Conservation (phyloP, 2,113 vertebrate species). For the Hylia prasina region DNA sequence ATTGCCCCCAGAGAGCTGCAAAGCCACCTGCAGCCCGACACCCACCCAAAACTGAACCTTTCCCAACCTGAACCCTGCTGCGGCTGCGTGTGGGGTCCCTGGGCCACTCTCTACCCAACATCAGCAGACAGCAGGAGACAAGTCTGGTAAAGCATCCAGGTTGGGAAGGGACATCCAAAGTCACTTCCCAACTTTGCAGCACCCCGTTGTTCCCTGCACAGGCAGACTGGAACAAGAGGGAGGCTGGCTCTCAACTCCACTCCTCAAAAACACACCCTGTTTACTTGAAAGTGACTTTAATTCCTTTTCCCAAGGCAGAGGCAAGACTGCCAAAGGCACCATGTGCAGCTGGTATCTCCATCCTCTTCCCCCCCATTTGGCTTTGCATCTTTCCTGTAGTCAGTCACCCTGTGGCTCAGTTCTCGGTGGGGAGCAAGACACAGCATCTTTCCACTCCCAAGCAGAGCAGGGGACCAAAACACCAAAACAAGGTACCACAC, state of each 20-base stretch:
- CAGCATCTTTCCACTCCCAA: neutral
- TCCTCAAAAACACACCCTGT: neutral
- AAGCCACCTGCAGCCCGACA: neutral
- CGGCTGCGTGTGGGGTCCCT: neutral
- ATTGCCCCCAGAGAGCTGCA: rapidly evolving
- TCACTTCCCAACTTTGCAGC: rapidly evolving
- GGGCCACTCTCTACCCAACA: neutral
- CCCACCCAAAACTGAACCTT: neutral
- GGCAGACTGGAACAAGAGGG: neutral
- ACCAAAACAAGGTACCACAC: neutral
- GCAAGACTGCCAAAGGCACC: neutral
- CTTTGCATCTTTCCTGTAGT: neutral
- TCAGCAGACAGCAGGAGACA: neutral
- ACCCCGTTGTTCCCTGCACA: rapidly evolving
- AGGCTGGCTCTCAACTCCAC: neutral
- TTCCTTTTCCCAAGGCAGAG: neutral
- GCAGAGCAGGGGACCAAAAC: neutral
- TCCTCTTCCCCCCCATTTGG: neutral
- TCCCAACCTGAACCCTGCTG: neutral
- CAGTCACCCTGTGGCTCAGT: neutral
- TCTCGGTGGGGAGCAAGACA: neutral
- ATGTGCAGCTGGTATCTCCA: neutral
- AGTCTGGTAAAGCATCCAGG: neutral
- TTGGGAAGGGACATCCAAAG: neutral
- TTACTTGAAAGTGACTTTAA: neutral